Conservation (phyloP, 1,140 invertebrate species). For the Tetramorium alpestre region DNA sequence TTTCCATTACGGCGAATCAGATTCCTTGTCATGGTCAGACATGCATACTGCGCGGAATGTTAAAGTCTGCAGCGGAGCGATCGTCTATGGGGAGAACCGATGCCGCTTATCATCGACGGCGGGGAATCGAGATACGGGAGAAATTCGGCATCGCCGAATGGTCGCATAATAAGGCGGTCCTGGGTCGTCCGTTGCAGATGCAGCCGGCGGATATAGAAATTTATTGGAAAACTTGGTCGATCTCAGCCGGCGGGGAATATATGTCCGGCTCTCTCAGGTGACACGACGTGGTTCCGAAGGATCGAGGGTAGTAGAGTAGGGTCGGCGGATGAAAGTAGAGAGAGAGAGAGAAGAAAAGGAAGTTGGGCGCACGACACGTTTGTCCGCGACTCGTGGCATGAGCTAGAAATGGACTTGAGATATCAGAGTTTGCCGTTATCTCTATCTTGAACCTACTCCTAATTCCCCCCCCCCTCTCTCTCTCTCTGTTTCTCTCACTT, state of each 20-base stretch:
- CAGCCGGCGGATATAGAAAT: conserved; percentile 48
- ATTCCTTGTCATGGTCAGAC: conserved; percentile 47
- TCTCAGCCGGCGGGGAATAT: conserved; percentile 33
- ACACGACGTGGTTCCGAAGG: conserved; percentile 53
- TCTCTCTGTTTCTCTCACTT: not conserved
- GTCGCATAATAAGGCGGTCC: conserved; percentile 50
- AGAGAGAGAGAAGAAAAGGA: conserved; percentile 25
- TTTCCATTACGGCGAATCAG: conserved; percentile 42
- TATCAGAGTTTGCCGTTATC: conserved; percentile 71
- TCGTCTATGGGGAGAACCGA: conserved; percentile 9
- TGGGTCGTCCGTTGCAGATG: conserved; percentile 55
- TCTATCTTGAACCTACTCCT: conserved; percentile 55
- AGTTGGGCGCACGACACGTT: conserved; percentile 47
- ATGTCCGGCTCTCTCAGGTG: conserved; percentile 52
- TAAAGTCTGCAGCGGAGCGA: conserved; percentile 1
- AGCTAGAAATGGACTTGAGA: conserved; percentile 74
- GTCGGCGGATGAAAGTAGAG: not conserved
- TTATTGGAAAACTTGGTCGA: conserved; percentile 56
- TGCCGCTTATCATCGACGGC: conserved; percentile 33
- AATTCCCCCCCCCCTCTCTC: not conserved
- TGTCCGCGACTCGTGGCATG: conserved; percentile 59
- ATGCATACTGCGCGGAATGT: conserved; percentile 14
- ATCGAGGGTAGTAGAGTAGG: not conserved
- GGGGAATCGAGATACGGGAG: conserved; percentile 32
- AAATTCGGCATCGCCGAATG: conserved; percentile 49